Percentiles rank a stretch among this genome's conserved stretches.
Conservation (phyloP, 2,888 invertebrate genomes). For the Clusia tigrina region DNA sequence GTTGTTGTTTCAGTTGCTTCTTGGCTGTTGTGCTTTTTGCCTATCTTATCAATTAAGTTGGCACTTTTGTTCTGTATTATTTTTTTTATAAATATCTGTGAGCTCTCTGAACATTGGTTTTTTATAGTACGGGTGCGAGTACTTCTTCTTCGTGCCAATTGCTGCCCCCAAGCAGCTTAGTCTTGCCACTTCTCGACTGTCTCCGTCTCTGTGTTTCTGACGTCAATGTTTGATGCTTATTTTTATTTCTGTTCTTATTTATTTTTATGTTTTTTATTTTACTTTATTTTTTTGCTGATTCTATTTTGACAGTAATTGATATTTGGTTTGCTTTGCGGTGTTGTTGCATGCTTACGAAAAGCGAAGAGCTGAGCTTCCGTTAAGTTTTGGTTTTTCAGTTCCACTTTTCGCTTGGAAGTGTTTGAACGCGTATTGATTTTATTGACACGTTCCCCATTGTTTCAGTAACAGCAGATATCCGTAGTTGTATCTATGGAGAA, state of each 20-base stretch:
- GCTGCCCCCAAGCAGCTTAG: background rate
- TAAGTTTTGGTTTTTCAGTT: no score
- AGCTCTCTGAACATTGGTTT: background rate
- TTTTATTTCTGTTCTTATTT: background rate
- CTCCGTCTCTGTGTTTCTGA: no score
- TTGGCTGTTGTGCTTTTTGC: conserved; percentile 21
- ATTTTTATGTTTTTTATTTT: background rate
- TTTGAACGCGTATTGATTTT: background rate
- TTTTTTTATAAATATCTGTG: background rate
- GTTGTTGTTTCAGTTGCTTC: background rate
- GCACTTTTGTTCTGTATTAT: background rate
- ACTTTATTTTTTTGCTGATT: conserved; percentile 15
- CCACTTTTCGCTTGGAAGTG: background rate
- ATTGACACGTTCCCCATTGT: background rate
- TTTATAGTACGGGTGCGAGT: background rate
- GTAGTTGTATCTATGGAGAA: background rate
- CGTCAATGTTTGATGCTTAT: conserved; percentile 9
- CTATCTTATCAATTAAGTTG: conserved; percentile 28
- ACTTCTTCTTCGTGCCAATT: background rate
- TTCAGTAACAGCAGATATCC: background rate
- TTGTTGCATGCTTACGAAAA: no score
- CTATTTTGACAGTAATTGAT: no score
- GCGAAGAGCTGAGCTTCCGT: no score
- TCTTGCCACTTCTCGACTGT: no score
- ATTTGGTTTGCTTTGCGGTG: no score